Conservation (phyloP, 2,888 invertebrate genomes). For the Subacronicta megacephala region DNA sequence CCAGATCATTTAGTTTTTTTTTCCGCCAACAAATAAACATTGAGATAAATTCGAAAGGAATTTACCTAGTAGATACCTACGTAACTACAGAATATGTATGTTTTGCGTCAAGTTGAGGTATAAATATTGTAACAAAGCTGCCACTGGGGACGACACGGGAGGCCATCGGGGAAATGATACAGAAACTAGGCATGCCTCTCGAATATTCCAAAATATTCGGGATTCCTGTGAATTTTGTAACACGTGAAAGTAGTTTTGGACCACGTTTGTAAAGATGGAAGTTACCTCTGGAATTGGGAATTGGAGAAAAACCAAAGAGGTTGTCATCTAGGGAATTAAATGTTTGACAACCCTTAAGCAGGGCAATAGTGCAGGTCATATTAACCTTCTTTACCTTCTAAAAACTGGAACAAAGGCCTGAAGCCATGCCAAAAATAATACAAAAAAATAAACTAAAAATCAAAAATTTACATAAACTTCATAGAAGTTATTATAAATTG, state of each 20-base stretch:
- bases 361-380: too few species aligned
- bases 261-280: slow-evolving; percentile 24
- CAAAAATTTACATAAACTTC: too few species aligned
- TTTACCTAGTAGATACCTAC: slow-evolving; percentile 14
- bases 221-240: slow-evolving; percentile 56
- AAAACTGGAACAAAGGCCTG: too few species aligned
- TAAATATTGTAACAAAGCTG: slow-evolving; percentile 55
- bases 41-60: slow-evolving; percentile 16
- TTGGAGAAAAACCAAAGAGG: slow-evolving; percentile 41
- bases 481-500: too few species aligned
- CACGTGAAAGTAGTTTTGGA: slow-evolving; percentile 51
- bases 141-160: slow-evolving; percentile 40
- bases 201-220: slow-evolving; percentile 52
- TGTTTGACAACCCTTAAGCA: too few species aligned
- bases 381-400: too few species aligned
- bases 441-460: too few species aligned
- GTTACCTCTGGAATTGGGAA: slow-evolving; percentile 31
- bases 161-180: slow-evolving; percentile 54
- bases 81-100: slow-evolving; percentile 35
- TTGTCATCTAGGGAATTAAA: slow-evolving; percentile 21
- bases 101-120: slow-evolving; percentile 44
- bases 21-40: neutral
- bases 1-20: slow-evolving; percentile 6
- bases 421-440: too few species aligned
- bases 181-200: slow-evolving; percentile 50